Evolutionary conservation across 2,888 invertebrate genomes (phyloP), one percentile per base, ranked within the genome.

Genomic region (Spodoptera littoralis): DNA sequence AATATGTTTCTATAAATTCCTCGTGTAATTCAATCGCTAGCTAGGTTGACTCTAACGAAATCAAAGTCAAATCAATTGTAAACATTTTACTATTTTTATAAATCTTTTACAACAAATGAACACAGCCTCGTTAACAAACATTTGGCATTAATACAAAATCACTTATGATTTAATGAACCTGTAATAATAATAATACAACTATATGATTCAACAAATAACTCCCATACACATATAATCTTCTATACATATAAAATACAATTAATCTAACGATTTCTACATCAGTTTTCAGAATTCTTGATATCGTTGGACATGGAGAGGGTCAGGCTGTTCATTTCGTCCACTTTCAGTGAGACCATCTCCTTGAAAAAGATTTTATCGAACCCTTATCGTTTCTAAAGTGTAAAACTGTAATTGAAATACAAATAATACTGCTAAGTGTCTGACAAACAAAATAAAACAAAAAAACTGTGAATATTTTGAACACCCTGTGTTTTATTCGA

Each of bases 301-400:
- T 80, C 65, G 56, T 69, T 75, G 70, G 76, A 65, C 60, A 73
- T 72, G 66, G 77, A 62, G 61, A 75, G 65, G 62, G 66, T 66
- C 52, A 62, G 61, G 47, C 63, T 76, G 45, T 74, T 77, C 53
- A 64, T 66, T 55, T 61, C 65, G 67, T 81, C 78, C 77, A 77
- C 76, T 68, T 73, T 79, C 78, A 82, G 79, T 52, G 73, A 70
- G 75, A 77, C 79, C 71, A 81, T 82, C 82, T 90, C 91, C 91
- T 91, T 92, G 87, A 92, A 91, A 89, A 90, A 90, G 76, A 91
- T 90, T 72, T 85, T 92, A 93, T 81, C 91, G 91, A 81, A 92
- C 90, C 87, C 92, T 92, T 93, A 93, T 90, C 80, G 90, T 88
- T 87, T 93, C 90, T 93, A 93, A 92, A 93, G 86, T 91, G 92